These are phyloP conservation scores for Gonocerus acuteangulatus DNA, from an alignment of 2,888 invertebrate species.

Conservation along the genomic window DNA sequence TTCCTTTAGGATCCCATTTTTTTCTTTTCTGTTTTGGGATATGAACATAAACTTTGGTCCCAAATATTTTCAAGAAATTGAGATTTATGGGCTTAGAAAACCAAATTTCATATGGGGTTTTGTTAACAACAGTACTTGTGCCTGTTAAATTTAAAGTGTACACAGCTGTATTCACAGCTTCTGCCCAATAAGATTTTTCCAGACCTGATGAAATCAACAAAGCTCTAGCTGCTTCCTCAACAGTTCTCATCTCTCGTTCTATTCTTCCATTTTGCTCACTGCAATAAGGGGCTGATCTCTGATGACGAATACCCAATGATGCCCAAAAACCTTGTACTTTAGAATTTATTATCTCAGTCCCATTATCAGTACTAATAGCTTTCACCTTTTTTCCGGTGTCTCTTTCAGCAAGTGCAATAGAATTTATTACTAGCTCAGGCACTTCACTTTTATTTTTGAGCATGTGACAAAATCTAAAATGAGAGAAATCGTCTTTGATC, in stretches of 20 bases:
- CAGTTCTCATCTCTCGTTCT: constrained; percentile 21
- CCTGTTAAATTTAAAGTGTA: constrained; percentile 11
- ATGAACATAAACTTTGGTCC: constrained; percentile 11
- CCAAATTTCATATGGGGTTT: constrained; percentile 9
- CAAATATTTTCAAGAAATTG: constrained; percentile 7
- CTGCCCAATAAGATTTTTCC: constrained; percentile 19
- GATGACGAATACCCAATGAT: constrained; percentile 2
- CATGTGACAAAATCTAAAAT: neutral
- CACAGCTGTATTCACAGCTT: constrained; percentile 9
- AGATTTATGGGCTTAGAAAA: neutral
- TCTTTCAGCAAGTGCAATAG: neutral
- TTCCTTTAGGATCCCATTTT: constrained; percentile 23
- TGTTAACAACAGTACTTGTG: neutral
- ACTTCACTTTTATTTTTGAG: neutral
- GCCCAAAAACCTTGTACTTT: neutral
- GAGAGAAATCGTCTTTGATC: constrained; percentile 4
- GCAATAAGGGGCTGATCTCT: neutral
- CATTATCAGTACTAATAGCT: constrained; percentile 10
- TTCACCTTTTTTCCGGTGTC: neutral
- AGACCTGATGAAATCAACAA: neutral
- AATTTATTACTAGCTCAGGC: neutral
- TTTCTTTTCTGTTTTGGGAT: constrained; percentile 10
- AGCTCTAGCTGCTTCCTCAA: constrained; percentile 16
- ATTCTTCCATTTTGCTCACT: constrained; percentile 22
- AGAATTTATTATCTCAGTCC: constrained; percentile 10